A percentile compares a stretch with the other conserved stretches of the same genome.
These are phyloP conservation scores for Parazoanthus swiftii DNA, from an alignment of 92 coral and sea anemone species.

Conservation along the genomic window DNA sequence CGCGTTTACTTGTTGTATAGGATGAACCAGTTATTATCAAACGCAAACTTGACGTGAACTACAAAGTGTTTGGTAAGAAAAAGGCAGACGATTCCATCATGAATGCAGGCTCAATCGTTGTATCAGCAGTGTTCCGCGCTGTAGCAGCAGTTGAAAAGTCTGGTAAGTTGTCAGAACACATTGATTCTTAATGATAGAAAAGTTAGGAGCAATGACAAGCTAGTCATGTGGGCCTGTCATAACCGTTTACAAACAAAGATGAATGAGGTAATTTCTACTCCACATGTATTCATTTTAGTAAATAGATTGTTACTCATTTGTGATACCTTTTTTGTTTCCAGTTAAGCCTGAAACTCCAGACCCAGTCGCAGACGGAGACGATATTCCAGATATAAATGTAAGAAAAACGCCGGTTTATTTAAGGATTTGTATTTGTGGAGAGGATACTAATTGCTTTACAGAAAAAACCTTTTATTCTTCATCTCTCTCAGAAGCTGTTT, in stretches of 20 bases:
- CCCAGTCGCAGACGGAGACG: conserved; percentile 75
- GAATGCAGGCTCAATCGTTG: conserved; percentile 88
- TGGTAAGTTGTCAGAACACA: conserved; percentile 47
- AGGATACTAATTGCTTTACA: too few species aligned
- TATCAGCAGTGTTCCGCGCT: conserved; percentile 87
- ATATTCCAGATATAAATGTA: conserved; percentile 86
- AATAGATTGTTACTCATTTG: not conserved
- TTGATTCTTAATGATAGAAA: too few species aligned
- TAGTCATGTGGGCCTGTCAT: too few species aligned
- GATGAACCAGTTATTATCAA: conserved; percentile 80
- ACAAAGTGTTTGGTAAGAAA: conserved; percentile 92
- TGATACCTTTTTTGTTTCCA: conserved; percentile 20
- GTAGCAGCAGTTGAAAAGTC: conserved; percentile 80
- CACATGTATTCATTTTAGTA: too few species aligned
- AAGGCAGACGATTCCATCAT: conserved; percentile 80
- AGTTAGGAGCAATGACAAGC: too few species aligned
- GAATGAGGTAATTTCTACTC: too few species aligned
- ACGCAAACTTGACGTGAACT: conserved; percentile 69
- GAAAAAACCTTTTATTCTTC: too few species aligned
- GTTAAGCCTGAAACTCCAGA: conserved; percentile 59
- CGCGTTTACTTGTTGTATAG: conserved; percentile 36
- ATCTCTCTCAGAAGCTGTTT: too few species aligned
- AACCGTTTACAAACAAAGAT: too few species aligned
- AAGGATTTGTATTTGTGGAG: too few species aligned
- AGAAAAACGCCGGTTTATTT: not conserved